Evolutionary conservation across 2,113 vertebrate species (phyloP).

Genomic region (Gnathonemus echidnorhynchus): DNA sequence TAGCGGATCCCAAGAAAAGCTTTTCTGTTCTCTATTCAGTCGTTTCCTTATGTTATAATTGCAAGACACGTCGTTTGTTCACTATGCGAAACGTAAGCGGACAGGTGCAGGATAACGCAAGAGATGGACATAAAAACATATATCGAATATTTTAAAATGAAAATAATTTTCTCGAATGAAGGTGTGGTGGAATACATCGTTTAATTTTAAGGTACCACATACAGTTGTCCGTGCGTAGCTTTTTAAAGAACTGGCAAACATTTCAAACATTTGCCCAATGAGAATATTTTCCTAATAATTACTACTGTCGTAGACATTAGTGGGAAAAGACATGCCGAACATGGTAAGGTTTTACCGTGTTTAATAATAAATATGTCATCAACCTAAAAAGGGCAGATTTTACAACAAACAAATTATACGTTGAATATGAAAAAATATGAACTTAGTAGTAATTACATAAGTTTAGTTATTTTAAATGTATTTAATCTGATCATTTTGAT

Average conservation of each 20-base stretch:
- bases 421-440: neutral
- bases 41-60: constrained; percentile 93
- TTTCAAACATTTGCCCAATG: neutral
- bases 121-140: constrained; percentile 59
- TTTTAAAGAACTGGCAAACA: neutral
- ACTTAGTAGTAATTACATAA: neutral
- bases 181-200: neutral
- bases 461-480: neutral
- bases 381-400: neutral
- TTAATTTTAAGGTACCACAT: neutral
- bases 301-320: neutral
- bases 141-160: neutral
- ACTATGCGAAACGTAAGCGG: constrained; percentile 67
- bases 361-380: neutral
- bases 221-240: neutral
- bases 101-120: constrained; percentile 82
- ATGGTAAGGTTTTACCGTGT: neutral
- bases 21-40: constrained; percentile 77
- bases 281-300: neutral
- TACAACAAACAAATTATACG: neutral
- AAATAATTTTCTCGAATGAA: neutral
- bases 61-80: constrained; percentile 76
- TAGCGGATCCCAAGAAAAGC: constrained; percentile 83
- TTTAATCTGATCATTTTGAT: neutral
- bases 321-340: neutral